Conservation (phyloP, 2,113 vertebrate genomes). For the Rhinoptilus africanus region DNA sequence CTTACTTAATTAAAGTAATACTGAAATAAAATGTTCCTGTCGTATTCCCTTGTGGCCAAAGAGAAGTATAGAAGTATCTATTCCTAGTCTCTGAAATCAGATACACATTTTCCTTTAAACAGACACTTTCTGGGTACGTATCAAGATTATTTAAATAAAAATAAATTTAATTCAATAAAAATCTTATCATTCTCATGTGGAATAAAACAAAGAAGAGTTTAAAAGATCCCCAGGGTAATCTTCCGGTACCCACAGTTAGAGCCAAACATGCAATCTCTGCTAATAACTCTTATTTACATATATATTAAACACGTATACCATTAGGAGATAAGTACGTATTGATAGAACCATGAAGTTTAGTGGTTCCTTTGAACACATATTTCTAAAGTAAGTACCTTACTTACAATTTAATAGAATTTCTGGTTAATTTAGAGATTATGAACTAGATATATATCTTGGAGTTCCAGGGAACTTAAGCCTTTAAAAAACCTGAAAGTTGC, state of each 20-base stretch:
- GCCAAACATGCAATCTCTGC: conserved; percentile 43
- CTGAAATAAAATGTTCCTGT: conserved; percentile 1
- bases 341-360: conserved; percentile 47
- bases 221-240: conserved; percentile 30
- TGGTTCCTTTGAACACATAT: conserved; percentile 16
- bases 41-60: neutral
- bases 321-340: conserved; percentile 45
- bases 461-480: neutral
- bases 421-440: conserved; percentile 5
- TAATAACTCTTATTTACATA: conserved; percentile 65
- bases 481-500: neutral
- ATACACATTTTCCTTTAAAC: conserved; percentile 9
- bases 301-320: conserved; percentile 36
- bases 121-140: neutral
- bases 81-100: conserved; percentile 12
- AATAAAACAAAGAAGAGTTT: conserved; percentile 51
- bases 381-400: conserved; percentile 32
- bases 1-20: conserved; percentile 42
- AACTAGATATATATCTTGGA: neutral
- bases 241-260: neutral
- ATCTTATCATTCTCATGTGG: conserved; percentile 6
- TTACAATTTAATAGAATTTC: conserved; percentile 36
- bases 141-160: conserved; percentile 46
- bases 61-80: neutral
- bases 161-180: conserved; percentile 37